Evolutionary conservation across 2,888 invertebrate species (phyloP).

Genomic region (Phrixothrix hirtus): DNA sequence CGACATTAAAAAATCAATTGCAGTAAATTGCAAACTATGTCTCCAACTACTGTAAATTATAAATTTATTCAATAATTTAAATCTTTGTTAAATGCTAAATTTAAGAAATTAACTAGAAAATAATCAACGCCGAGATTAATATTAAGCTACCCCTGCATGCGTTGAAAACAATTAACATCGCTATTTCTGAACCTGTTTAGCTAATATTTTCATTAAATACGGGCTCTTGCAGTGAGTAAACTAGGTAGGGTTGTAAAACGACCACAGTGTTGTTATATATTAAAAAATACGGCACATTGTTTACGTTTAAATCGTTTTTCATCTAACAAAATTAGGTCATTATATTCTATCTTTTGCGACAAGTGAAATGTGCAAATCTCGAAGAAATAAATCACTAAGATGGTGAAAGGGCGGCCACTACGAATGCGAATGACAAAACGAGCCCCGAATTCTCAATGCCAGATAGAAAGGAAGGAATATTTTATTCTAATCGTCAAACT

Average conservation of each 20-base stretch:
- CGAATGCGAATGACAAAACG: slow-evolving; percentile 33
- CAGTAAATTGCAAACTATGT: too few relatives aligned
- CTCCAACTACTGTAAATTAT: too few relatives aligned
- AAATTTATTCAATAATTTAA: too few relatives aligned
- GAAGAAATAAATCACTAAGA: slow-evolving; percentile 31
- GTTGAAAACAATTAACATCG: background rate
- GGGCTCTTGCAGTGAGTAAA: background rate
- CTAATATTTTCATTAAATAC: background rate
- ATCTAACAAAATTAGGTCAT: too few relatives aligned
- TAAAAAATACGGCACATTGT: too few relatives aligned
- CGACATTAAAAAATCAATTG: too few relatives aligned
- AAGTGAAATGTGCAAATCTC: background rate
- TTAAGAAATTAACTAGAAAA: background rate
- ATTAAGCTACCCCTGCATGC: background rate
- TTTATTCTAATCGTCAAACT: slow-evolving; percentile 34
- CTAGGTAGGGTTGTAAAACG: background rate
- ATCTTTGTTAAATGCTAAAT: background rate
- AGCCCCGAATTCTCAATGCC: slow-evolving; percentile 31
- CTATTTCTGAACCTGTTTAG: background rate
- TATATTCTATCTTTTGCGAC: too few relatives aligned
- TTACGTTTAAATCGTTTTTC: too few relatives aligned
- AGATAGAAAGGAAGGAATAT: slow-evolving; percentile 33
- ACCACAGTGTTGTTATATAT: background rate
- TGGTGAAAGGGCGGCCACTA: slow-evolving; percentile 30
- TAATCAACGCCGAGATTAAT: background rate